Evolutionary conservation across 2,113 vertebrate genomes (phyloP), one percentile per base, ranked within the genome.

Genomic region (Ploceus nigricollis): DNA sequence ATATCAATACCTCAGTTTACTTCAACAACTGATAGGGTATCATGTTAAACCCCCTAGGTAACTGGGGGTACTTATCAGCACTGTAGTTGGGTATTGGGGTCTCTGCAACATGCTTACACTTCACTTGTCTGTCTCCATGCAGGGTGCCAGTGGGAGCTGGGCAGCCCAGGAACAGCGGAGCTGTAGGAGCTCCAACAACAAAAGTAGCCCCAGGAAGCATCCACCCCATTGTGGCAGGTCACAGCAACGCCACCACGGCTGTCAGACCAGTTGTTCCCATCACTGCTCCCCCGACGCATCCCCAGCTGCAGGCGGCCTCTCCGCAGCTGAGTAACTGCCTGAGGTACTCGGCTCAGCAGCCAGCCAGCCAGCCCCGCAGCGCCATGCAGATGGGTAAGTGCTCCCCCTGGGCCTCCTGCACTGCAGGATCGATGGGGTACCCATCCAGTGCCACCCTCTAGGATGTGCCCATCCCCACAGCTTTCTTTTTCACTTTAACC

Each of bases 111-210:
- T 8, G 19, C 68, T 96, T 24, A 90, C 4, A 1, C 70, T 83
- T 13, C 54, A 51, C 71, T 97, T 88, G 10, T 91, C 90, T 94
- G 9, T 91, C 86, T 94, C 85, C 39, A 17, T 50, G 35, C 95
- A 99, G 99, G 97, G 98, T 99, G 90, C 99, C 99, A 4, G 98
- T 98, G 97, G 98, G 98, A 92, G 97, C 98, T 12, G 98, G 98
- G 33, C 97, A 98, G 89, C 35, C 98, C 61, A 98, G 98, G 47
- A 98, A 97, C 76, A 97, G 97, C 3, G 90, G 97, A 20, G 82
- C 97, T 1, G 98, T 97, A 23, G 98, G 97, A 24, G 93, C 94
- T 85, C 97, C 97, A 4, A 82, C 97, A 85, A 95, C 97, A 18
- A 98, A 98, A 96, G 98, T 96, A 65, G 97, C 96, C 69, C 94